Evolutionary conservation across 64 coral and sea anemone genomes (phyloP).

Genomic region (Platygyra sinensis): DNA sequence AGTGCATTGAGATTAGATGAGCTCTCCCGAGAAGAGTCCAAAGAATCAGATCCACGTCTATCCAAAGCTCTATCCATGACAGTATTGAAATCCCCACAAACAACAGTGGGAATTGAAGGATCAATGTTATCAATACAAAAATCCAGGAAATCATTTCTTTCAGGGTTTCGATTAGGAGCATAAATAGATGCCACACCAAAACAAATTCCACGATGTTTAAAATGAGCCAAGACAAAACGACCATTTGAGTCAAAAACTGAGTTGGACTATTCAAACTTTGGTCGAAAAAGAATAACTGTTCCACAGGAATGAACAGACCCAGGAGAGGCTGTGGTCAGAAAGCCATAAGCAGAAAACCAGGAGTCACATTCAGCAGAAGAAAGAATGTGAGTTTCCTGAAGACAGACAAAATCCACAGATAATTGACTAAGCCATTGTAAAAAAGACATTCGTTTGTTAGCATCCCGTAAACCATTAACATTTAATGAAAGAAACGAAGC

Average conservation of each 20-base stretch:
- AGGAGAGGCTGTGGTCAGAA: neutral
- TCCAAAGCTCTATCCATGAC: neutral
- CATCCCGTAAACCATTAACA: neutral
- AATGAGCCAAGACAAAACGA: neutral
- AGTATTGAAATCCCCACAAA: neutral
- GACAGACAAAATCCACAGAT: neutral
- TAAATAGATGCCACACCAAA: neutral
- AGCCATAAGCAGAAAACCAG: slow-evolving; percentile 21
- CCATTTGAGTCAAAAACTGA: neutral
- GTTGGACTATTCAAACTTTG: neutral
- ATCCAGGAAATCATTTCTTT: neutral
- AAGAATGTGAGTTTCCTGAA: slow-evolving; percentile 31
- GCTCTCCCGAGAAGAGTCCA: too few relatives aligned
- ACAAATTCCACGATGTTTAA: neutral
- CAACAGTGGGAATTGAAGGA: neutral
- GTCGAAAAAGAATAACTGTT: neutral
- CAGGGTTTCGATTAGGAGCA: neutral
- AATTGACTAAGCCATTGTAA: neutral
- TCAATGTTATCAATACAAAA: neutral
- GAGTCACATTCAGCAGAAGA: neutral
- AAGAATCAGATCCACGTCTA: neutral
- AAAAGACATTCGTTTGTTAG: neutral
- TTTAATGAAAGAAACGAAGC: neutral
- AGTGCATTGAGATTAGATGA: neutral
- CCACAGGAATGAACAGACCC: neutral